Evolutionary conservation across 2,888 invertebrate genomes (phyloP).

Genomic region (Teleiodes luculella): DNA sequence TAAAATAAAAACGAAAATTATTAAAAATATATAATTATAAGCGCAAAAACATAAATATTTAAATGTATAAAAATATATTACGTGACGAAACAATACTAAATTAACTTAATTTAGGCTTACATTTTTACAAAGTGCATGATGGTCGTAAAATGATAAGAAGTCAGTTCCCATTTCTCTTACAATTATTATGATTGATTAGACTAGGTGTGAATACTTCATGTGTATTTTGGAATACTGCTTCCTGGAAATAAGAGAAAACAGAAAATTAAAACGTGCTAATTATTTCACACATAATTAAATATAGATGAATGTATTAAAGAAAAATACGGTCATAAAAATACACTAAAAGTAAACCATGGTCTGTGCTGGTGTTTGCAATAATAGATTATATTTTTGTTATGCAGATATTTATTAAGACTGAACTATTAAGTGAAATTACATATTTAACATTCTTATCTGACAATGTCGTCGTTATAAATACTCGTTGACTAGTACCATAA

Average conservation of each 20-base stretch:
- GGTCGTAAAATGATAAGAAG: constrained; percentile 53
- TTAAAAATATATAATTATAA: constrained; percentile 26
- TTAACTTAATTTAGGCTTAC: constrained; percentile 63
- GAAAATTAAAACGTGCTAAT: constrained; percentile 19
- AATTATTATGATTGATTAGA: constrained; percentile 49
- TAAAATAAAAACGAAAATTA: constrained; percentile 18
- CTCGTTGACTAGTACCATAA: constrained; percentile 64
- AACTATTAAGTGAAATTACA: constrained; percentile 68
- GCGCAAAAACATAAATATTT: constrained; percentile 26
- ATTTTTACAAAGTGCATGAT: constrained; percentile 53
- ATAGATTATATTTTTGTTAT: constrained; percentile 50
- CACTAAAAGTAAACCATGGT: neutral
- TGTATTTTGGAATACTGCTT: constrained; percentile 77
- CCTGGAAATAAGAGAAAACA: constrained; percentile 68
- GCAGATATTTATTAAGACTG: constrained; percentile 72
- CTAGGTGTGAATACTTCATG: constrained; percentile 72
- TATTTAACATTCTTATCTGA: constrained; percentile 57
- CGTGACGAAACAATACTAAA: constrained; percentile 36
- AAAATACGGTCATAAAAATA: too few species aligned
- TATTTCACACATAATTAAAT: neutral
- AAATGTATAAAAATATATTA: constrained; percentile 39
- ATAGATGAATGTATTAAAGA: too few species aligned
- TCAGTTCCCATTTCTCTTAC: constrained; percentile 70
- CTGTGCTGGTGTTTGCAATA: constrained; percentile 42
- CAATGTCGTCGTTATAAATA: constrained; percentile 61